These are phyloP conservation scores for Tenthredo distinguenda DNA, from an alignment of 2,888 invertebrate genomes.

Conservation along the genomic window DNA sequence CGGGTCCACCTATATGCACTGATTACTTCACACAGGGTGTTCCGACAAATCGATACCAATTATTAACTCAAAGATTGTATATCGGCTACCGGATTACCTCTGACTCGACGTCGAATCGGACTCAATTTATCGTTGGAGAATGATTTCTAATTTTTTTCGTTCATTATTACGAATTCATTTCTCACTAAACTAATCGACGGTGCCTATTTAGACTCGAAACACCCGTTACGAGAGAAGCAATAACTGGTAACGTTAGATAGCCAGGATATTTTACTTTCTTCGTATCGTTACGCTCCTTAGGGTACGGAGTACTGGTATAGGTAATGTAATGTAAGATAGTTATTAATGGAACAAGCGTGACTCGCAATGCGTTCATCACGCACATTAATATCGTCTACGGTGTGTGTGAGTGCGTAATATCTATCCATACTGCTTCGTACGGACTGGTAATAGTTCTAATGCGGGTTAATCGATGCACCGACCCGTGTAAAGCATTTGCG, in stretches of 20 bases:
- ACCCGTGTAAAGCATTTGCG: slow-evolving; percentile 70
- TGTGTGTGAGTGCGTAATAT: not conserved
- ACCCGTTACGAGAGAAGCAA: not conserved
- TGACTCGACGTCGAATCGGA: not conserved
- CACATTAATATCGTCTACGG: not conserved
- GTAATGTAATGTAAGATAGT: slow-evolving; percentile 52
- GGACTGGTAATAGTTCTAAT: slow-evolving; percentile 60
- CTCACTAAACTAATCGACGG: too few relatives aligned
- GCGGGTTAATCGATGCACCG: slow-evolving; percentile 74
- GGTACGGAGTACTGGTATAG: not conserved
- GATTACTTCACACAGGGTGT: slow-evolving; percentile 40
- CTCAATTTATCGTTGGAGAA: not conserved
- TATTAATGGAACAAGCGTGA: slow-evolving; percentile 67
- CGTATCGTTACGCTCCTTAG: slow-evolving; percentile 48
- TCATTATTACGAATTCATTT: not conserved
- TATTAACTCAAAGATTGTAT: slow-evolving; percentile 21
- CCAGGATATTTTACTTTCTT: slow-evolving; percentile 44
- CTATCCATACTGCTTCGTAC: not conserved
- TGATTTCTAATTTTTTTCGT: not conserved
- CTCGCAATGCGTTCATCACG: slow-evolving; percentile 56
- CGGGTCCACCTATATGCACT: not conserved
- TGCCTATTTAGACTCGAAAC: not conserved
- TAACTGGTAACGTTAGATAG: not conserved
- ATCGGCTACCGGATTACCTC: slow-evolving; percentile 33
- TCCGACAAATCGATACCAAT: slow-evolving; percentile 40